phyloP scores from a whole-genome alignment of 2,888 invertebrate species.

The Melikaiella ostensackeni region DNA sequence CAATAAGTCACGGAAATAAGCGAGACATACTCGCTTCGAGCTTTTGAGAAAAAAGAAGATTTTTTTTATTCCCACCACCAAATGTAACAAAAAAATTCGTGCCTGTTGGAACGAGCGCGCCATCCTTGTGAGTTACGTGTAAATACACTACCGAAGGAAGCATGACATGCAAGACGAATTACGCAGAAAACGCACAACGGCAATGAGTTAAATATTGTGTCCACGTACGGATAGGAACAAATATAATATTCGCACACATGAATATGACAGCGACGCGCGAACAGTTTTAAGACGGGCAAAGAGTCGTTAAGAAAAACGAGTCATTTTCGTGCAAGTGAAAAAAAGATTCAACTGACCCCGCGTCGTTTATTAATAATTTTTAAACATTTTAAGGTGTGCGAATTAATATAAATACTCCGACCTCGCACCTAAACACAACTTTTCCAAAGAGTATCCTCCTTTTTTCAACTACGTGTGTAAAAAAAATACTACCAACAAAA shows the following conservation, averaged over 20 bases:
- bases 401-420: slow-evolving; percentile 27
- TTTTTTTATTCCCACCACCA: slow-evolving; percentile 43
- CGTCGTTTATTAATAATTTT: background rate
- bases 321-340: slow-evolving; percentile 30
- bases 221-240: background rate
- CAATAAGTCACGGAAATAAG: slow-evolving; percentile 4
- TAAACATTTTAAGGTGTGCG: slow-evolving; percentile 32
- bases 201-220: slow-evolving; percentile 30
- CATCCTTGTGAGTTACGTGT: slow-evolving; percentile 65
- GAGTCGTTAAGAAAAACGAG: slow-evolving; percentile 23
- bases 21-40: slow-evolving; percentile 6
- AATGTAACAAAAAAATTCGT: slow-evolving; percentile 50
- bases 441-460: slow-evolving; percentile 55
- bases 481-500: slow-evolving; percentile 43
- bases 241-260: slow-evolving; percentile 1
- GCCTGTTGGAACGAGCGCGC: slow-evolving; percentile 58
- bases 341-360: slow-evolving; percentile 5
- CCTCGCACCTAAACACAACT: slow-evolving; percentile 13
- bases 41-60: slow-evolving; percentile 31
- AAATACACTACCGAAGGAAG: slow-evolving; percentile 76
- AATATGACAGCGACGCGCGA: background rate
- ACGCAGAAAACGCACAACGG: slow-evolving; percentile 67
- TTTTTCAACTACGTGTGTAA: slow-evolving; percentile 60
- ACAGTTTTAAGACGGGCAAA: slow-evolving; percentile 13
- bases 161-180: slow-evolving; percentile 77